A percentile compares a stretch with the other conserved stretches of the same genome.
Conservation (phyloP, 2,797 vertebrate species). For the Chiroxiphia lanceolata region DNA sequence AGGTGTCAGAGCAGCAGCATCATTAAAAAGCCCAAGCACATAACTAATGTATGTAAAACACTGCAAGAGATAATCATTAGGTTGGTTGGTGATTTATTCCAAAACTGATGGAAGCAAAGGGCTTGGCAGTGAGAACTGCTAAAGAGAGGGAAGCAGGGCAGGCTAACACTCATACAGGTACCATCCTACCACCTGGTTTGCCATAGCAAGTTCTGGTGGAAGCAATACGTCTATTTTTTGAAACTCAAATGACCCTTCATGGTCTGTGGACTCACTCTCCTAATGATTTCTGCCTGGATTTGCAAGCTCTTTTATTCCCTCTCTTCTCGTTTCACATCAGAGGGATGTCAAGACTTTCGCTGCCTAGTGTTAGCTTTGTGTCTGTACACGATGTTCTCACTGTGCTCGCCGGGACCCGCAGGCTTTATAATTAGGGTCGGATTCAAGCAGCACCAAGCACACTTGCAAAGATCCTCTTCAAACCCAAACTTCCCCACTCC, state of each 20-base stretch:
- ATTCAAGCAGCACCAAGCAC: slow-evolving; percentile 27
- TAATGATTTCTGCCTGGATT: slow-evolving; percentile 52
- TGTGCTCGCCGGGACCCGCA: not conserved
- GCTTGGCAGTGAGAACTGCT: not conserved
- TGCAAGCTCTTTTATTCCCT: not conserved
- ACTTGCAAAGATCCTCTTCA: slow-evolving; percentile 6
- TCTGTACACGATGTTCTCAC: slow-evolving; percentile 45
- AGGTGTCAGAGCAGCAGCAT: slow-evolving; percentile 58
- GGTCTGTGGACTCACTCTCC: not conserved
- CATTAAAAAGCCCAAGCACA: slow-evolving; percentile 59
- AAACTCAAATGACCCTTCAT: not conserved
- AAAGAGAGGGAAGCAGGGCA: not conserved
- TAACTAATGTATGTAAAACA: slow-evolving; percentile 55
- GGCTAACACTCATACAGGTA: not conserved
- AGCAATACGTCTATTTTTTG: not conserved
- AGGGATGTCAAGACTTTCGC: slow-evolving; percentile 2
- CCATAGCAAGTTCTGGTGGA: not conserved
- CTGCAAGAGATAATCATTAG: slow-evolving; percentile 27
- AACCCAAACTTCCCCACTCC: not conserved
- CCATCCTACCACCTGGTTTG: not conserved
- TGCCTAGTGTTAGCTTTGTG: slow-evolving; percentile 40
- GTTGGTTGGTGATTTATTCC: slow-evolving; percentile 53
- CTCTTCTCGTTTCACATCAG: slow-evolving; percentile 49
- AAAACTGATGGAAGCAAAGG: slow-evolving; percentile 20
- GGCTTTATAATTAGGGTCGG: slow-evolving; percentile 45